phyloP scores from a whole-genome alignment of 2,113 vertebrate genomes.

The Lates calcarifer region DNA sequence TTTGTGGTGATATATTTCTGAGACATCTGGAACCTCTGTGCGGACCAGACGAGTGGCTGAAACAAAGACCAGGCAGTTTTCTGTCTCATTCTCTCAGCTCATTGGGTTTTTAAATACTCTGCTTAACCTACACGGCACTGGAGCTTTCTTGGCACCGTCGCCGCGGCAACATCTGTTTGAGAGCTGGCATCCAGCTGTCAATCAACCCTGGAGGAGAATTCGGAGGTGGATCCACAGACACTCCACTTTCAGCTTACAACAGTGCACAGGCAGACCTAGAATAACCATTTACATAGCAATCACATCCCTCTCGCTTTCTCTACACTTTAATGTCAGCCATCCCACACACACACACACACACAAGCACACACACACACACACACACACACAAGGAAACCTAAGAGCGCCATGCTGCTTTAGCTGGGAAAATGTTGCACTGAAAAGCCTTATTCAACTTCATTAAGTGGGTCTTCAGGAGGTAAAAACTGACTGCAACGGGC shows the following conservation, averaged over 20 bases:
- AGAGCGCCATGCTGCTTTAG: constrained; percentile 13
- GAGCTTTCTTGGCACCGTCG: constrained; percentile 20
- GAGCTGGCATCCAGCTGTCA: constrained; percentile 59
- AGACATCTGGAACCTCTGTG: constrained; percentile 17
- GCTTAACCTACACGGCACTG: constrained; percentile 26
- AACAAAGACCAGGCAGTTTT: constrained; percentile 20
- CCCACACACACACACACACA: background rate
- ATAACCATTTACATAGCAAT: constrained; percentile 56
- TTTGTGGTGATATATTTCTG: constrained; percentile 4
- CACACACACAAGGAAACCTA: constrained; percentile 8
- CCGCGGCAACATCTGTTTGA: constrained; percentile 61
- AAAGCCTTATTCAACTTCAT: constrained; percentile 54
- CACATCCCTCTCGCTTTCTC: constrained; percentile 30
- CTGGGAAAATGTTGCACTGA: constrained; percentile 36
- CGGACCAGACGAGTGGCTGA: constrained; percentile 28
- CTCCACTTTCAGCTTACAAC: constrained; percentile 32
- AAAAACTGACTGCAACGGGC: constrained; percentile 32
- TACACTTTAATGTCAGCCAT: constrained; percentile 43
- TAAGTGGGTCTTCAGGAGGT: constrained; percentile 29
- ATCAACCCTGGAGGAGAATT: constrained; percentile 60
- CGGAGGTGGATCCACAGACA: constrained; percentile 27
- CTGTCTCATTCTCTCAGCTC: constrained; percentile 34
- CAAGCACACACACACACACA: constrained; percentile 10
- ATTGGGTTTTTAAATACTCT: constrained; percentile 41
- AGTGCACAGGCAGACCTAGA: background rate